Evolutionary conservation across 2,888 invertebrate species (phyloP).

Genomic region (Cheiracanthium punctorium): DNA sequence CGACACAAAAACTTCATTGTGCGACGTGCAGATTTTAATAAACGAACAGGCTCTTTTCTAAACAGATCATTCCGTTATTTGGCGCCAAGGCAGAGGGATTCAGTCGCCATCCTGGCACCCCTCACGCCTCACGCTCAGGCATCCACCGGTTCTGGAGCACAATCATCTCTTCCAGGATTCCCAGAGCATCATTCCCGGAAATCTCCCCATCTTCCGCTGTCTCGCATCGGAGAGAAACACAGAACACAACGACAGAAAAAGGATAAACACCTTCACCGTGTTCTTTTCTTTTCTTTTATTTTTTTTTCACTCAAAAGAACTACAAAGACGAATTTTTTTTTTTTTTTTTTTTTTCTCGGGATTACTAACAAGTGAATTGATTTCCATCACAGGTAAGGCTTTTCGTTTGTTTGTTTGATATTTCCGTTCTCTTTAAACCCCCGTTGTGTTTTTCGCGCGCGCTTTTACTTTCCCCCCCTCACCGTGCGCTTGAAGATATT

Average conservation of each 20-base stretch:
- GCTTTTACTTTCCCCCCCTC: not conserved
- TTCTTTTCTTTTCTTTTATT: too few species aligned
- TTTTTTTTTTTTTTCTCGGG: too few species aligned
- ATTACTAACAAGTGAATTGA: too few species aligned
- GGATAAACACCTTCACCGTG: too few species aligned
- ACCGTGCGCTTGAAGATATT: not conserved
- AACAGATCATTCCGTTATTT: too few species aligned
- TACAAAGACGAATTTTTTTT: too few species aligned
- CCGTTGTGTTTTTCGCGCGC: not conserved
- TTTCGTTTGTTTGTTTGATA: not conserved
- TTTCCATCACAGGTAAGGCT: not conserved
- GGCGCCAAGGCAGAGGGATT: not conserved
- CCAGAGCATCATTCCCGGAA: not conserved
- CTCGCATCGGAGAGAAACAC: not conserved
- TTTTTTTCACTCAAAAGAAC: too few species aligned
- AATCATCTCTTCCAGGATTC: not conserved
- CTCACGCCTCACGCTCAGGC: not conserved
- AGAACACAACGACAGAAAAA: not conserved
- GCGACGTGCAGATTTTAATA: too few species aligned
- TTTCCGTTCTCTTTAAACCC: not conserved
- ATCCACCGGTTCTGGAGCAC: not conserved
- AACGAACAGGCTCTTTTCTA: too few species aligned
- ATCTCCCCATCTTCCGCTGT: conserved; percentile 1
- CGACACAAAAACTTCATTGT: too few species aligned
- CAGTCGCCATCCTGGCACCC: not conserved